A percentile compares a stretch with the other conserved stretches of the same genome.
Conservation (phyloP, 2,113 vertebrate genomes). For the Crotophaga sulcirostris region DNA sequence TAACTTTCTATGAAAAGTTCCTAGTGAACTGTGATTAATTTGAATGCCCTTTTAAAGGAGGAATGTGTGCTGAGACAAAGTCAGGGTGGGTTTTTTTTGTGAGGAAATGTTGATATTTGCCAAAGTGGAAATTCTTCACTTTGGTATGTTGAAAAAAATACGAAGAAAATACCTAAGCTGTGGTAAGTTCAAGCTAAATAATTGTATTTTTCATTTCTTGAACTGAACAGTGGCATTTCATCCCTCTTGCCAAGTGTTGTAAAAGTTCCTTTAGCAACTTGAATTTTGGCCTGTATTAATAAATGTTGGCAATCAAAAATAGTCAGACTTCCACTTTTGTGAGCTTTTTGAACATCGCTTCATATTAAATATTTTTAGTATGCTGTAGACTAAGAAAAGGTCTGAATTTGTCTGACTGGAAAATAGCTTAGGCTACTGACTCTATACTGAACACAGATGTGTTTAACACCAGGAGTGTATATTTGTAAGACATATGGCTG, state of each 20-base stretch:
- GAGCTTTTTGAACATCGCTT: neutral
- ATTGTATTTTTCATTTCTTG: conserved; percentile 29
- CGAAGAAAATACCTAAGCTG: neutral
- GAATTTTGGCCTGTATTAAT: conserved; percentile 47
- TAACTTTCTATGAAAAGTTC: conserved; percentile 14
- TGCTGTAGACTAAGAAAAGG: conserved; percentile 11
- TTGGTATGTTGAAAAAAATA: neutral
- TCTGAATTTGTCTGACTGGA: conserved; percentile 34
- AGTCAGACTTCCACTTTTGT: conserved; percentile 17
- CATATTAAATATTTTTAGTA: conserved; percentile 32
- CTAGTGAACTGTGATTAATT: neutral
- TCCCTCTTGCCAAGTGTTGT: conserved; percentile 28
- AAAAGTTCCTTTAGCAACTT: conserved; percentile 38
- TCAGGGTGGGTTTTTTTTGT: neutral
- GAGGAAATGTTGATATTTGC: neutral
- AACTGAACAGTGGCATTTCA: conserved; percentile 52
- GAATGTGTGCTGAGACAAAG: neutral
- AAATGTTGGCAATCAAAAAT: conserved; percentile 11
- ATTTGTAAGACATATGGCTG: neutral
- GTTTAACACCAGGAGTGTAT: neutral
- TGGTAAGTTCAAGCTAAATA: neutral
- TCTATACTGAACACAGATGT: neutral
- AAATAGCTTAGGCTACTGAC: conserved; percentile 51
- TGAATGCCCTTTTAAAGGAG: neutral
- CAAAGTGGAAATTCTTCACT: neutral